Evolutionary conservation across 2,797 vertebrate species (phyloP), one percentile per base, ranked within the genome.

Genomic region (Semotilus atromaculatus): DNA sequence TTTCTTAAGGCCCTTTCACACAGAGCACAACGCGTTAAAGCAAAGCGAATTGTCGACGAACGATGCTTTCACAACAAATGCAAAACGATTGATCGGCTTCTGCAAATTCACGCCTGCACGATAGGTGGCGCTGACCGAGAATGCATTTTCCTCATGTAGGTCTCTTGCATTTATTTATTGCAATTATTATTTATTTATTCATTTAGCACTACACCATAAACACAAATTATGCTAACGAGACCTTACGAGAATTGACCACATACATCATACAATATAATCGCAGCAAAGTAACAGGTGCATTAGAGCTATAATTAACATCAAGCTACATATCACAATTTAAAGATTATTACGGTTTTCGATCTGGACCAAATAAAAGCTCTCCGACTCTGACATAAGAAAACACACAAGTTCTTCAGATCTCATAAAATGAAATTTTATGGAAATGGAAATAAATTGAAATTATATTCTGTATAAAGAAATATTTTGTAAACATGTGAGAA

Each of bases 1-100:
- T 84, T 84, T 75, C 23, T 88, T 88, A 31, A 31, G 29, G 26
- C 26, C 60, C 60, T 62, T 62, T 62, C 26, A 62, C 14, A 31
- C 6, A 1, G 62, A 31, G 29, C 62, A 18, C 7, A 16, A 64
- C 7, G 0, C 29, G 29, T 18, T 64, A 64, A 64, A 18, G 62
- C 6, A 0, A 64, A 64, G 14, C 6, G 36, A 38, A 38, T 38
- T 3, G 1, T 2, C 3, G 2, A 29, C 11, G 14, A 31, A 64
- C 14, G 26, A 29, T 8, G 60, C 14, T 64, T 64, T 64, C 6
- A 64, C 60, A 31, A 16, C 13, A 0, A 62, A 29, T 60, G 11
- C 0, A 1, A 31, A 64, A 64, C 2, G 29, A 64, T 18, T 64
- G 29, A 31, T 31, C 3, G 7, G 2, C 13, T 64, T 64, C 16